Evolutionary conservation across 2,113 vertebrate species (phyloP).

Genomic region (Asarcornis scutulata): DNA sequence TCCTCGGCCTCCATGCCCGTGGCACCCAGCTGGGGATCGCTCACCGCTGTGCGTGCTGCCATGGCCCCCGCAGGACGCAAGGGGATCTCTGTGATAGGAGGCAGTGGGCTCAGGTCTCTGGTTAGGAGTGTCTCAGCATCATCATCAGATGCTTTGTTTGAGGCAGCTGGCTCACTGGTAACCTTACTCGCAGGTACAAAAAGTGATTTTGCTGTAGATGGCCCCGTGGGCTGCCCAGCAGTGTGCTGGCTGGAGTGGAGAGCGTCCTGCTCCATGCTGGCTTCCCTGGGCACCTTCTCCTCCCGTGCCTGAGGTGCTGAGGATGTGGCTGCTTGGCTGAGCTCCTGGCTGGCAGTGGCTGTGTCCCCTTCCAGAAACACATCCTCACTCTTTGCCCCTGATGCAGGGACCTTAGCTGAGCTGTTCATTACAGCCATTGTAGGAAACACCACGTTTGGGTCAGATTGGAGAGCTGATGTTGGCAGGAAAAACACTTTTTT

Average conservation of each 20-base stretch:
- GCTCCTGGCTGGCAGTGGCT: neutral
- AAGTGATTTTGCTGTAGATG: neutral
- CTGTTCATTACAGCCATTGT: rapidly evolving
- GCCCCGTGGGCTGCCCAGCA: rapidly evolving
- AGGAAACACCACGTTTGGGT: rapidly evolving
- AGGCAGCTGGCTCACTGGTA: neutral
- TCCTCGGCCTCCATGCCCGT: neutral
- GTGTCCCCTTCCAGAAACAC: neutral
- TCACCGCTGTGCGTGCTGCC: rapidly evolving
- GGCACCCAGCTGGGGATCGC: neutral
- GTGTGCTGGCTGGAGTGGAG: neutral
- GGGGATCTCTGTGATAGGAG: neutral
- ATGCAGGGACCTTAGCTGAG: rapidly evolving
- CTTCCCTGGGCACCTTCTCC: neutral
- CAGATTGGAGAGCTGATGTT: rapidly evolving
- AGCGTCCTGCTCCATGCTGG: rapidly evolving
- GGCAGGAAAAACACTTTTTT: neutral
- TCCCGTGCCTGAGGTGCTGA: neutral
- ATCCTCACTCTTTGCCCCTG: rapidly evolving
- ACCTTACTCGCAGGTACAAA: neutral
- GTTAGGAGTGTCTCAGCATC: neutral
- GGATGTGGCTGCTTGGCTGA: rapidly evolving
- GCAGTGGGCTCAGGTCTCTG: neutral
- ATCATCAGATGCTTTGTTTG: rapidly evolving
- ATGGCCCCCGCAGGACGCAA: rapidly evolving